Evolutionary conservation across 2,888 invertebrate species (phyloP).

Genomic region (Heliconius sara): DNA sequence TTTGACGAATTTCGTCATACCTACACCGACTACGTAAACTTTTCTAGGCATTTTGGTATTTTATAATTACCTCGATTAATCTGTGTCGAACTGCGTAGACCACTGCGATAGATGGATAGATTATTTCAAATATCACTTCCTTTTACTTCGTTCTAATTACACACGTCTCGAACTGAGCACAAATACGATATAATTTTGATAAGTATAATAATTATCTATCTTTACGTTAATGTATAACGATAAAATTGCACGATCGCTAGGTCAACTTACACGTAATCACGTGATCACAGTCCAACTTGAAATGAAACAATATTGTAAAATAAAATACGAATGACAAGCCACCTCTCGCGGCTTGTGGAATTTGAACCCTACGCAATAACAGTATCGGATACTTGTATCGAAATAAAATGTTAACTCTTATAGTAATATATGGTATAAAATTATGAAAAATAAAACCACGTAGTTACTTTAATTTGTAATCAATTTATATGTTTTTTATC

Average conservation of each 20-base stretch:
- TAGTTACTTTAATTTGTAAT: not conserved
- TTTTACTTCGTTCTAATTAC: constrained; percentile 11
- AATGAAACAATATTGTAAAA: constrained; percentile 28
- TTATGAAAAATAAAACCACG: not conserved
- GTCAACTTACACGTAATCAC: constrained; percentile 35
- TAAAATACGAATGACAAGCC: constrained; percentile 32
- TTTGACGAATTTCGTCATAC: constrained; percentile 99
- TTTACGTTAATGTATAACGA: not conserved
- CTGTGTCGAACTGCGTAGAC: constrained; percentile 55
- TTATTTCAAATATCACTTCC: constrained; percentile 19
- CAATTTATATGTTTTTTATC: no score
- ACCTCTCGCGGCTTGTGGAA: constrained; percentile 32
- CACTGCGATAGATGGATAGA: constrained; percentile 54
- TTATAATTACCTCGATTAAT: constrained; percentile 74
- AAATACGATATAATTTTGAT: constrained; percentile 26
- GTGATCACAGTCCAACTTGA: constrained; percentile 25
- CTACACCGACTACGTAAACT: constrained; percentile 97
- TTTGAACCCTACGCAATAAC: constrained; percentile 34
- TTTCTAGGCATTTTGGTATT: constrained; percentile 76
- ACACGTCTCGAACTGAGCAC: constrained; percentile 27
- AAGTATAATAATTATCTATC: constrained; percentile 21
- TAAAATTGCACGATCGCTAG: constrained; percentile 33
- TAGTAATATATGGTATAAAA: not conserved
- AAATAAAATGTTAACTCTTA: not conserved
- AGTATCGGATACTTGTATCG: constrained; percentile 31